Base-by-base conservation (phyloP, 2,888 invertebrate genomes). In the Drosophila rellima region DNA sequence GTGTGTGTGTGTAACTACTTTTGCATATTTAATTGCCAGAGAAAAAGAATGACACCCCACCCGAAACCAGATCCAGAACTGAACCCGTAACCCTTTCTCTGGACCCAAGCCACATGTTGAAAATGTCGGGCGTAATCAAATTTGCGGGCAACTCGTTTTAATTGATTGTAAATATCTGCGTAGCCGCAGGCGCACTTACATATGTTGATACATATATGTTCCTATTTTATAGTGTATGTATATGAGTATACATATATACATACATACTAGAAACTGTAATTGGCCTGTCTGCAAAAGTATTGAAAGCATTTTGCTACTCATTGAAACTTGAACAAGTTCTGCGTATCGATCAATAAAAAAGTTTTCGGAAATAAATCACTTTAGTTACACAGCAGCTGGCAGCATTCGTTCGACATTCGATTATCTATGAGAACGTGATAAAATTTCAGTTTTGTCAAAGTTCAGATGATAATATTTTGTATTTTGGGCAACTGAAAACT, bases 151-250 rank as follows among this genome's bases (percentile, higher is more conserved):
- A 52, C 62, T 70, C 83, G 86, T 74, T 86, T 85, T 86, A 85
- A 82, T 82, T 82, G 83, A 82, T 82, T 82, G 80, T 70, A 80
- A 82, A 82, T 82, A 85, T 82, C 77, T 68, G 63, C 67, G 77
- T 56, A 67, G 78, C 78, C 78, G 29, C 72, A 71, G 67, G 54
- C 61, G 44, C 15, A 42, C 40, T 40, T 11, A 48, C 29, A 39
- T 4, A 40, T 15, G 55, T 2, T n/a, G n/a, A 23, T 11, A 59
- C 17, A 52, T 10, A 26, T 23, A 13, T 13, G 33, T 15, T 15
- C 35, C 13, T 20, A 26, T 17, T 5, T 20, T 11, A 15, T 31
- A 26, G 15, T 11, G 26, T 23, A 10, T 17, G 35, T 15, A 26
- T 7, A 11, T n/a, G n/a, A 31, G 8, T 11, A 29, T 26, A 10